These are phyloP conservation scores for Petroica traversi DNA, from an alignment of 2,113 vertebrate genomes.

Conservation along the genomic window DNA sequence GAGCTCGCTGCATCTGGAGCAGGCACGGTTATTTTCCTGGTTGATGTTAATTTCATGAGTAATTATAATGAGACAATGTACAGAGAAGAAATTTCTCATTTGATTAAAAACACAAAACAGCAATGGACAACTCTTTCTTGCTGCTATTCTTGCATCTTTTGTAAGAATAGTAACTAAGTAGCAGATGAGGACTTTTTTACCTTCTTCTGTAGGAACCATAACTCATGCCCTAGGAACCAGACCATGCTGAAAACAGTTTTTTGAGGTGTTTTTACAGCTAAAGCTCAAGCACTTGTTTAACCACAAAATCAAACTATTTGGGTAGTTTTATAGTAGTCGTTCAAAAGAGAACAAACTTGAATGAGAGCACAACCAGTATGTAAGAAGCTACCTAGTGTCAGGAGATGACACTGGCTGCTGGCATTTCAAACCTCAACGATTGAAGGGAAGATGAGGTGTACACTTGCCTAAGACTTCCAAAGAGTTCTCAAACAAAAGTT, in stretches of 20 bases:
- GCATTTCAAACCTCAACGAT: constrained; percentile 23
- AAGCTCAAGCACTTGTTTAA: neutral
- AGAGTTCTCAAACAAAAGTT: constrained; percentile 50
- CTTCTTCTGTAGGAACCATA: neutral
- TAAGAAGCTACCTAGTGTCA: constrained; percentile 23
- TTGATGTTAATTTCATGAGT: neutral
- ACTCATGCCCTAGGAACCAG: neutral
- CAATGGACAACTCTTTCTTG: neutral
- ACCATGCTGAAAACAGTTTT: neutral
- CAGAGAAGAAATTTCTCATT: neutral
- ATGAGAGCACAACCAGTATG: neutral
- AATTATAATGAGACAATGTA: neutral
- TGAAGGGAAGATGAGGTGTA: neutral
- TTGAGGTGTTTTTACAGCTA: neutral
- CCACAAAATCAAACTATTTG: neutral
- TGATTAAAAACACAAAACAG: neutral
- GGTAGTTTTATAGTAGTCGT: too few species aligned
- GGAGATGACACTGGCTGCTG: neutral
- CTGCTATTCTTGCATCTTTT: neutral
- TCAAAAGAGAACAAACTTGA: neutral
- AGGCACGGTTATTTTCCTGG: neutral
- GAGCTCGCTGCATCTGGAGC: neutral
- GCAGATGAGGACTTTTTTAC: rapidly evolving
- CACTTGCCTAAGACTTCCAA: constrained; percentile 28
- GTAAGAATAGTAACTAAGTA: neutral